Base-by-base conservation (phyloP, 2,888 invertebrate genomes). In the Calameuta idolon region DNA sequence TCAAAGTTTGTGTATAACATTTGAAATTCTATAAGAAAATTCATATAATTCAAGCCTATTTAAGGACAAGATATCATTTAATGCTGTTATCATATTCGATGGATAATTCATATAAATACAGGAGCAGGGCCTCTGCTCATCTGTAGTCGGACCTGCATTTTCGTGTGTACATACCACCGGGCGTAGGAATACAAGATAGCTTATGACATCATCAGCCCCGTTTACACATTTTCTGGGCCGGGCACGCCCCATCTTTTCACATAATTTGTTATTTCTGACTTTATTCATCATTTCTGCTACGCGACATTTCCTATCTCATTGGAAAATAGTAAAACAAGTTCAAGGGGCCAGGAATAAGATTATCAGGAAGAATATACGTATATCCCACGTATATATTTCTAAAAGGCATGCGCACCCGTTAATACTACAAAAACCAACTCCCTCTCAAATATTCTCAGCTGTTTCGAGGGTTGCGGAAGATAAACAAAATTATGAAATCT, bases 191-290 rank as follows among this genome's bases (percentile, higher is more conserved):
- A 89, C 87, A 87, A 84, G 86, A 83, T 85, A 81, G 77, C 77
- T 83, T 86, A 87, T 90, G 90, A 90, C 90, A 90, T 90, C 90
- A 90, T 88, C 89, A 85, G 85, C 85, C 84, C 85, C 85, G 87
- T 88, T 87, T 86, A 87, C 85, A 85, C 84, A 87, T 87, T 85
- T 87, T 87, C 86, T 82, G 85, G 77, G 84, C 85, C 86, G 89
- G 90, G 84, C 90, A 90, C 90, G 90, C 90, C 90, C 90, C 89
- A 86, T 85, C 85, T 83, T 85, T 82, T 84, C 77, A 74, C 82
- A 78, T 76, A 75, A 79, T 80, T 81, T 78, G 76, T 82, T 82
- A 77, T 79, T 82, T 69, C 40, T 73, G 69, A 68, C 73, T 69
- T 77, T 75, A 74, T 35, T 71, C 12, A 31, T 34, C 12, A 31